Evolutionary conservation across 2,113 vertebrate species (phyloP).

Genomic region (Melanerpes formicivorus): DNA sequence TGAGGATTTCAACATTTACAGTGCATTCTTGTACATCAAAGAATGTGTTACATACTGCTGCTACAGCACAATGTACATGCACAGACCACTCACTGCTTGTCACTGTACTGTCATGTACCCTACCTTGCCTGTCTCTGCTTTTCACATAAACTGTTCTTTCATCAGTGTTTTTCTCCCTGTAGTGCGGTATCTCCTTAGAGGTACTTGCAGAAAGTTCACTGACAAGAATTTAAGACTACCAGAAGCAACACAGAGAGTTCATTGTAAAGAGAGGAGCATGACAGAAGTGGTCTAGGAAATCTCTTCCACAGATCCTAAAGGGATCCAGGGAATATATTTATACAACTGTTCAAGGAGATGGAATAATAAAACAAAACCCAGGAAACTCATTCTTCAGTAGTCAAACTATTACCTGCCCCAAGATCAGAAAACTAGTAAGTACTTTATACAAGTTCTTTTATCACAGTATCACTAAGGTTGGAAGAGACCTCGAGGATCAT

Average conservation of each 20-base stretch:
- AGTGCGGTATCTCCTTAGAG: background rate
- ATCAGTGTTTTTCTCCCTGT: background rate
- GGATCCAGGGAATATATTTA: background rate
- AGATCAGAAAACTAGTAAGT: background rate
- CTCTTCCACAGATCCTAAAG: background rate
- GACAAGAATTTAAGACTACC: background rate
- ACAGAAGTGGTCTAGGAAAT: background rate
- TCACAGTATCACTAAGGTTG: too few species aligned
- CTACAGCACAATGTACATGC: background rate
- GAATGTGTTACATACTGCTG: background rate
- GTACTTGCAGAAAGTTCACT: background rate
- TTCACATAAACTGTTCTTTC: background rate
- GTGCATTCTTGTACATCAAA: background rate
- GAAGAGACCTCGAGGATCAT: too few species aligned
- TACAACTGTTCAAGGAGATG: background rate
- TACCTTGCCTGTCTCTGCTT: background rate
- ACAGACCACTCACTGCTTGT: background rate
- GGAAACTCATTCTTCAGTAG: background rate
- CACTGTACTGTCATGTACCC: rapidly evolving
- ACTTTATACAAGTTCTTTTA: background rate
- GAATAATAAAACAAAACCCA: background rate
- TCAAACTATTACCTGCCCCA: background rate
- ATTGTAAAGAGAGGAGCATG: background rate
- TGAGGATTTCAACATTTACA: background rate
- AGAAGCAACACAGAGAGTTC: background rate